phyloP scores from a whole-genome alignment of 2,113 vertebrate genomes.

The Sciurus niger region DNA sequence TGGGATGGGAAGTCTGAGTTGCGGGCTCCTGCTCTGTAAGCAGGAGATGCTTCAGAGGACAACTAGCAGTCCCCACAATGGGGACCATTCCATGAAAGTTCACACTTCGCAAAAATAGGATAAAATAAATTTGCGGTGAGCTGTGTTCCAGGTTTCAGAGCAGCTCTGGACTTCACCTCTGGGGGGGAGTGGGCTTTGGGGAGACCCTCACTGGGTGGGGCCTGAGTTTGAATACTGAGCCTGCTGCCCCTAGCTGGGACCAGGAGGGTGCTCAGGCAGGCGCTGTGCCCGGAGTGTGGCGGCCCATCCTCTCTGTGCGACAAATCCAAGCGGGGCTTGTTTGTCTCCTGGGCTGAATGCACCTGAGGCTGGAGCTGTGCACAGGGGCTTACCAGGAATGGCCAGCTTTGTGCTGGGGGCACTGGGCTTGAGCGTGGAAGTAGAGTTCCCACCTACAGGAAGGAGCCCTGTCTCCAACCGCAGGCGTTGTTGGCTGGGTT shows the following conservation, averaged over 20 bases:
- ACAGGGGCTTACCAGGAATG: fast-evolving
- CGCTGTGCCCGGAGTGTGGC: neutral
- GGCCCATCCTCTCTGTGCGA: fast-evolving
- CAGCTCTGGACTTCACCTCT: too few relatives aligned
- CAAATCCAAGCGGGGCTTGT: fast-evolving
- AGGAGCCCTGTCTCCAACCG: fast-evolving
- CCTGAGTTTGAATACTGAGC: too few relatives aligned
- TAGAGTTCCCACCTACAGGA: too few relatives aligned
- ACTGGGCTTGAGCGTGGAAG: fast-evolving
- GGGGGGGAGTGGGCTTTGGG: fast-evolving
- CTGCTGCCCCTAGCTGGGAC: fast-evolving
- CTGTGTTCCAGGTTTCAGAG: neutral
- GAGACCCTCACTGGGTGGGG: fast-evolving
- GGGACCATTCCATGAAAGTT: too few relatives aligned
- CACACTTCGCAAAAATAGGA: neutral
- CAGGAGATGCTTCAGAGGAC: neutral
- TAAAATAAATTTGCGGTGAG: too few relatives aligned
- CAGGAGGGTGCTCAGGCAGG: fast-evolving
- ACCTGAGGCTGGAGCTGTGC: neutral
- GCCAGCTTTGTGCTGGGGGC: fast-evolving
- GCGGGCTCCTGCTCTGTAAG: neutral
- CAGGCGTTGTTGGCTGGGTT: fast-evolving
- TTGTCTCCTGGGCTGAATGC: fast-evolving
- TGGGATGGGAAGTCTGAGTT: neutral
- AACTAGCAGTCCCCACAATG: neutral